These are phyloP conservation scores for Orthonychiurus folsomi DNA, from an alignment of 2,888 invertebrate species.

Conservation along the genomic window DNA sequence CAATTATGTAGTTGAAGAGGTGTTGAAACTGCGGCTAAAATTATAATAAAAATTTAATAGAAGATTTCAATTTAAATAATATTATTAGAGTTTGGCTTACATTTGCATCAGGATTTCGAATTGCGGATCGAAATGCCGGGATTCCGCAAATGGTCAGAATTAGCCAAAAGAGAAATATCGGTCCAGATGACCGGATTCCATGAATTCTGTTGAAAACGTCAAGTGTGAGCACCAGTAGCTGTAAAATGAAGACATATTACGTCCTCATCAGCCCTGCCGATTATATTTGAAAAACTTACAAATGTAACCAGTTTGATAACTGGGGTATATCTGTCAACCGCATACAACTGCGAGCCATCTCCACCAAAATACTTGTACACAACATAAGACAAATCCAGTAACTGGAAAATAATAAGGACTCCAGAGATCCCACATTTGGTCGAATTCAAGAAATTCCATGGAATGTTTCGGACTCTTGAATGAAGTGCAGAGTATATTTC, in stretches of 20 bases:
- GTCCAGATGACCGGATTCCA: slow-evolving; percentile 84
- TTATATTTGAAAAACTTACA: slow-evolving; percentile 54
- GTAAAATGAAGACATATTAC: slow-evolving; percentile 8
- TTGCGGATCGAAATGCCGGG: slow-evolving; percentile 59
- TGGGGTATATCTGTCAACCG: slow-evolving; percentile 49
- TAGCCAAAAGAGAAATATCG: slow-evolving; percentile 85
- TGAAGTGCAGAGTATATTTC: slow-evolving; percentile 66
- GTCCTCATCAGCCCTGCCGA: background rate
- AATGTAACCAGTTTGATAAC: slow-evolving; percentile 63
- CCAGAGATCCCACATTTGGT: slow-evolving; percentile 49
- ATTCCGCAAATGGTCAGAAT: slow-evolving; percentile 62
- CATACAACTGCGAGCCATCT: background rate
- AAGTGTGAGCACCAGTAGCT: slow-evolving; percentile 55
- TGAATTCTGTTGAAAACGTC: slow-evolving; percentile 69
- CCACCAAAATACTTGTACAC: slow-evolving; percentile 1
- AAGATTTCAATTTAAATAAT: background rate
- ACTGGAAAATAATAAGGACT: slow-evolving; percentile 23
- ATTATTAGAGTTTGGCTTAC: slow-evolving; percentile 7
- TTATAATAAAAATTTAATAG: background rate
- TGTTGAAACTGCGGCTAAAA: slow-evolving; percentile 40
- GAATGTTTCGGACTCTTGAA: slow-evolving; percentile 68
- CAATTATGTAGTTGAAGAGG: slow-evolving; percentile 66
- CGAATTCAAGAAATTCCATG: slow-evolving; percentile 60
- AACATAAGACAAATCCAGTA: slow-evolving; percentile 15
- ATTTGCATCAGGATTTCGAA: slow-evolving; percentile 16